phyloP scores from a whole-genome alignment of 2,888 invertebrate genomes.

The Himalopsyche kuldschensis region DNA sequence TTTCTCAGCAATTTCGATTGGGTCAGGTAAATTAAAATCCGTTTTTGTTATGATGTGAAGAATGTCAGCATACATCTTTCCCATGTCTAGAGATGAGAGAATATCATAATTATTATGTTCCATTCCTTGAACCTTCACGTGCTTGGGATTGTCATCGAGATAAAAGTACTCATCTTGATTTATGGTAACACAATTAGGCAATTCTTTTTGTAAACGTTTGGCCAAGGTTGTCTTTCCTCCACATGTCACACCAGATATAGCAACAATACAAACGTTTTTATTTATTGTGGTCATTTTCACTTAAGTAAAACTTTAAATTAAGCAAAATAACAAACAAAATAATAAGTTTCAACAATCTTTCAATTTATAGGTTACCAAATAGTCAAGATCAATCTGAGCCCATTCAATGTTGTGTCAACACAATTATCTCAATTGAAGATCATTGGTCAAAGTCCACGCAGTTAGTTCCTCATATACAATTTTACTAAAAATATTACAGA shows the following conservation, averaged over 20 bases:
- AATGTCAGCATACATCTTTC: slow-evolving; percentile 67
- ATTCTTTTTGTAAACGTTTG: slow-evolving; percentile 53
- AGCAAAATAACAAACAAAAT: no score
- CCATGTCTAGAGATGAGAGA: slow-evolving; percentile 72
- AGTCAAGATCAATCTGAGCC: not conserved
- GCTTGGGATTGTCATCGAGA: slow-evolving; percentile 66
- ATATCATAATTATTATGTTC: slow-evolving; percentile 78
- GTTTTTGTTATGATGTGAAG: slow-evolving; percentile 45
- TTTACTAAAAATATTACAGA: not conserved
- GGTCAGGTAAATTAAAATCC: not conserved
- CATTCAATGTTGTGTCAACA: not conserved
- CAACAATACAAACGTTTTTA: slow-evolving; percentile 58
- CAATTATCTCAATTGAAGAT: not conserved
- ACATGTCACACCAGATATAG: slow-evolving; percentile 80
- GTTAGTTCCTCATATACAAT: not conserved
- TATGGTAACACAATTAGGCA: slow-evolving; percentile 59
- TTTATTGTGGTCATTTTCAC: not conserved
- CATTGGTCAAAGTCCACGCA: not conserved
- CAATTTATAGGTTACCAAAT: not conserved
- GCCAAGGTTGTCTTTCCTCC: slow-evolving; percentile 82
- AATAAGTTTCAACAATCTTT: no score
- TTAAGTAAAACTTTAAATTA: not conserved
- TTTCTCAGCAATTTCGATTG: not conserved
- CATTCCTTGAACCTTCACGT: slow-evolving; percentile 64
- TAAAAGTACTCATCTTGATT: slow-evolving; percentile 79